A percentile compares a stretch with the other conserved stretches of the same genome.
Conservation (phyloP, 2,113 vertebrate species). For the Nothoprocta pentlandii region DNA sequence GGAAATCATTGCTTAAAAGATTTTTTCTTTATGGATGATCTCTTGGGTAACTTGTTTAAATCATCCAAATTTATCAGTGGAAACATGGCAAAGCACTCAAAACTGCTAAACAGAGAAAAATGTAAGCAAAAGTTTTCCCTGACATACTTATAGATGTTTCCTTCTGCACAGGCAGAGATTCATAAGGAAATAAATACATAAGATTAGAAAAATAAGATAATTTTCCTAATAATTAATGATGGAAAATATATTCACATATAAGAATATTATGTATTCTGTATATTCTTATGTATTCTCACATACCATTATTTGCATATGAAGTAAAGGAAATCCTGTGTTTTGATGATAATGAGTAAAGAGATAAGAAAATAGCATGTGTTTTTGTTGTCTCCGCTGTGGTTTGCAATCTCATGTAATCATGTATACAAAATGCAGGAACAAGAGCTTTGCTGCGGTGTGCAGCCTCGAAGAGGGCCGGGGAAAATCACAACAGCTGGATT, state of each 20-base stretch:
- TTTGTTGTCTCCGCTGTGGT: neutral
- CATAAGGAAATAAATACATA: neutral
- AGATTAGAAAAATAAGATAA: neutral
- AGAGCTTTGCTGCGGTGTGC: neutral
- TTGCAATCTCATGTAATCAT: neutral
- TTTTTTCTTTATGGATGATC: neutral
- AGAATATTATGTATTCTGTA: too few relatives aligned
- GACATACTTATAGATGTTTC: neutral
- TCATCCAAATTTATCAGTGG: fast-evolving
- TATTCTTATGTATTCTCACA: neutral
- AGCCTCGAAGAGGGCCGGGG: neutral
- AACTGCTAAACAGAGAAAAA: neutral
- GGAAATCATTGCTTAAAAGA: neutral
- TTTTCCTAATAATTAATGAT: neutral
- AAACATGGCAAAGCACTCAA: neutral
- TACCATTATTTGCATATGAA: neutral
- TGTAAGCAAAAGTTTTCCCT: neutral
- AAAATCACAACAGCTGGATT: neutral
- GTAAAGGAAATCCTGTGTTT: neutral
- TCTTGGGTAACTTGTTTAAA: neutral
- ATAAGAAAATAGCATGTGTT: neutral
- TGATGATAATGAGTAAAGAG: too few relatives aligned
- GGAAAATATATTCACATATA: neutral
- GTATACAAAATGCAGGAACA: neutral
- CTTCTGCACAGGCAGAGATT: neutral